A percentile compares a stretch with the other conserved stretches of the same genome.
These are phyloP conservation scores for Archocentrus centrarchus DNA, from an alignment of 2,113 vertebrate genomes.

Conservation along the genomic window DNA sequence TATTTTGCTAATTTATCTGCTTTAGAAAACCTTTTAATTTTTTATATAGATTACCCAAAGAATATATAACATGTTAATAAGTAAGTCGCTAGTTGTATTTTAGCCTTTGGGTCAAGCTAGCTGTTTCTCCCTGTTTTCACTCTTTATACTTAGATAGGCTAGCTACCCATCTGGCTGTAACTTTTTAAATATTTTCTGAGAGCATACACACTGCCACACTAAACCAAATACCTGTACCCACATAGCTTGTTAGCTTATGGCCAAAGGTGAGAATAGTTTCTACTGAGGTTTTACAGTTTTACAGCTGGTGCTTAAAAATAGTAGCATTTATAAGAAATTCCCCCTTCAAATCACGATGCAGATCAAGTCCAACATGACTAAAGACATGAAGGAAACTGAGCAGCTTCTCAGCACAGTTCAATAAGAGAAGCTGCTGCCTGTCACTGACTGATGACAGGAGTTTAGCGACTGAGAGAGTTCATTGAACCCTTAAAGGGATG, in stretches of 20 bases:
- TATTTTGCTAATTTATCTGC: too few species aligned
- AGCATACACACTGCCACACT: neutral
- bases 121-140: neutral
- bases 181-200: neutral
- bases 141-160: neutral
- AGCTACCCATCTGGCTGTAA: neutral
- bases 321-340: neutral
- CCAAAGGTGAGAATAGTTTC: neutral
- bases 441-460: neutral
- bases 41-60: neutral
- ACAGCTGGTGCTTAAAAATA: neutral
- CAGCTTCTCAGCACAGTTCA: neutral
- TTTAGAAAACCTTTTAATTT: too few species aligned
- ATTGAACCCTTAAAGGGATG: slow-evolving; percentile 18
- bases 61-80: too few species aligned
- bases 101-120: too few species aligned
- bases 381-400: neutral
- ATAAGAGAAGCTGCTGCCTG: neutral
- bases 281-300: neutral
- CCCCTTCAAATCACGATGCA: neutral
- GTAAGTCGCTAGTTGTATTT: too few species aligned
- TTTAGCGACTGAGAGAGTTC: neutral
- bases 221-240: neutral
- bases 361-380: neutral
- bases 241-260: neutral